Conservation (phyloP, 1,140 invertebrate genomes). For the Drosophila pectinifera region DNA sequence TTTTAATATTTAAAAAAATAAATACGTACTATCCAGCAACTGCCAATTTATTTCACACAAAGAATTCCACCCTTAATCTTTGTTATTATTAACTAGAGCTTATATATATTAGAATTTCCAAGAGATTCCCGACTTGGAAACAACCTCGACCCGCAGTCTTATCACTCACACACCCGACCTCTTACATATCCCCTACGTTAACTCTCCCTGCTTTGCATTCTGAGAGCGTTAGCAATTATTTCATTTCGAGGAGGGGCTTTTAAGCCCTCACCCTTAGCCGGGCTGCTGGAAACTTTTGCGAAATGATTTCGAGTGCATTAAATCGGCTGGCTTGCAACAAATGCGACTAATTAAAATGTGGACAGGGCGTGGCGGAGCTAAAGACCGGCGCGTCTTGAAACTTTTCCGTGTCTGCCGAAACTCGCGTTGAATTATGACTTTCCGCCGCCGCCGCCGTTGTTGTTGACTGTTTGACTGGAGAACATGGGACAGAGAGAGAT, state of each 20-base stretch:
- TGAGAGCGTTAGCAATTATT: constrained; percentile 74
- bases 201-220: constrained; percentile 67
- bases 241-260: constrained; percentile 56
- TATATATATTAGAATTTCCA: too few species aligned
- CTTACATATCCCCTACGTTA: constrained; percentile 24
- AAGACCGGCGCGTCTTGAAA: constrained; percentile 26
- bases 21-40: too few species aligned
- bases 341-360: constrained; percentile 81
- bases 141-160: background rate
- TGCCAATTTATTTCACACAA: too few species aligned
- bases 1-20: too few species aligned
- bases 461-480: constrained; percentile 46
- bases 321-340: constrained; percentile 79
- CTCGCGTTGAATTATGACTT: constrained; percentile 58
- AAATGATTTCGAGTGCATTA: constrained; percentile 82
- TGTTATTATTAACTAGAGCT: too few species aligned
- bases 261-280: constrained; percentile 1
- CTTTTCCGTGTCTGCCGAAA: constrained; percentile 32
- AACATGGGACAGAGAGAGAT: constrained; percentile 22
- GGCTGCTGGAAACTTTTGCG: constrained; percentile 49
- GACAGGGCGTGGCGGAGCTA: constrained; percentile 44
- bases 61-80: too few species aligned
- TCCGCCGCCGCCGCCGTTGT: constrained; percentile 15
- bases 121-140: background rate
- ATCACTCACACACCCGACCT: constrained; percentile 21